A percentile compares a stretch with the other conserved stretches of the same genome.
phyloP scores from a whole-genome alignment of 2,888 invertebrate genomes.

The Drosophila melanosoma region DNA sequence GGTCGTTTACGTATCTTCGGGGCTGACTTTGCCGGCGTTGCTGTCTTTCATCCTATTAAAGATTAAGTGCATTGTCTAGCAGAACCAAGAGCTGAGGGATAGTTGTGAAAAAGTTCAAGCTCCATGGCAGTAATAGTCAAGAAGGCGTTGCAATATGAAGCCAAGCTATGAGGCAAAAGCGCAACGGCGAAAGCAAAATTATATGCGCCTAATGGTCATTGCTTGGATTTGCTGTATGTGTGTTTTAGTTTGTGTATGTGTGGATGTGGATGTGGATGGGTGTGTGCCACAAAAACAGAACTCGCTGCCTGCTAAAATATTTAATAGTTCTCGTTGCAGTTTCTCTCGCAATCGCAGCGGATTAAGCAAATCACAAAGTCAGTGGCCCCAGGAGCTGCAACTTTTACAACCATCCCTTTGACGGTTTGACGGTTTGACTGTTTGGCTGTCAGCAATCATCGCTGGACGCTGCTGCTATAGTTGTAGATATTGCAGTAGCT shows the following conservation, averaged over 20 bases:
- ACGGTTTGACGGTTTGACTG: constrained; percentile 24
- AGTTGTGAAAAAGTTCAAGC: constrained; percentile 9
- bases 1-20: constrained; percentile 32
- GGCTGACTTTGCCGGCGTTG: constrained; percentile 19
- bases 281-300: constrained; percentile 46
- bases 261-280: constrained; percentile 11
- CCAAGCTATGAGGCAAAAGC: constrained; percentile 66
- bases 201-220: constrained; percentile 63
- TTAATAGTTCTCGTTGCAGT: constrained; percentile 58
- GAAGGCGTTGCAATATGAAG: constrained; percentile 37
- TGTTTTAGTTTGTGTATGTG: not conserved
- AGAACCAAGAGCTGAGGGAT: constrained; percentile 6
- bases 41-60: constrained; percentile 72
- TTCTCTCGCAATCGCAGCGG: constrained; percentile 33
- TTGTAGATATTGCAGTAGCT: constrained; percentile 24
- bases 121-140: constrained; percentile 19
- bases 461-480: constrained; percentile 35
- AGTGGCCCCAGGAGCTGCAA: constrained; percentile 37
- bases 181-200: constrained; percentile 56
- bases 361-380: constrained; percentile 69
- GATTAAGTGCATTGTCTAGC: constrained; percentile 71
- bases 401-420: constrained; percentile 15
- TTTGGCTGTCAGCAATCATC: constrained; percentile 35
- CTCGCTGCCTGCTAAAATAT: constrained; percentile 60
- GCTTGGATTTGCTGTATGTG: constrained; percentile 18